Base-by-base conservation (phyloP, 2,113 vertebrate species). In the Mionectes macconnelli region DNA sequence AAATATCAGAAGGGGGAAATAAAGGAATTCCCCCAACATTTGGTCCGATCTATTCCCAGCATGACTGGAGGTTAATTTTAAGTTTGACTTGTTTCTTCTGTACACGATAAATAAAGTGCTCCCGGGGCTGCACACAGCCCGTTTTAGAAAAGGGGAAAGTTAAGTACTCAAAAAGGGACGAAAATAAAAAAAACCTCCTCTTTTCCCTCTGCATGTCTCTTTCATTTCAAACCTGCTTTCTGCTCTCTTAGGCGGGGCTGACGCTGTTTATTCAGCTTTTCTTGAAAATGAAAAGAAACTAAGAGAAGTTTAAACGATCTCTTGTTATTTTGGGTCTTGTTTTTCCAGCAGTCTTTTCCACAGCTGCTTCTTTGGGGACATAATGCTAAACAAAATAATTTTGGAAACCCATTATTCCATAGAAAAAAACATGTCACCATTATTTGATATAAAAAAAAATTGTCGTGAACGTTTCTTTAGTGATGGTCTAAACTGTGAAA, bases 251-350 rank as follows among this genome's bases (percentile, higher is more conserved):
- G 97, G 96, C 96, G 95, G 97, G 96, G 98, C 97, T 93, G 91
- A 86, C 55, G 97, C 96, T 98, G 98, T 98, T 99, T 98, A 97
- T 98, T 98, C 98, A 98, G 98, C 98, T 98, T 98, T 98, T 97
- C 98, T 98, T 97, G 97, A 97, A 98, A 97, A 98, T 80, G 97
- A 98, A 97, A 98, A 96, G 97, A 96, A 98, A 98, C 97, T 97
- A 97, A 97, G 97, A 98, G 96, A 98, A 98, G 97, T 98, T 98
- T 98, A 98, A 98, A 98, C 96, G 97, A 97, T 89, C 96, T 96
- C 97, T 97, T 98, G 98, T 97, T 98, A 96, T 98, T 99, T 97
- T 97, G 97, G 74, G 97, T 87, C 94, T 98, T 98, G 89, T 96
- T 91, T 97, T 93, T 94, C 75, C 73, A 93, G 88, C 20, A 10